Evolutionary conservation across 2,888 invertebrate species (phyloP).

Genomic region (Torymus tubicola): DNA sequence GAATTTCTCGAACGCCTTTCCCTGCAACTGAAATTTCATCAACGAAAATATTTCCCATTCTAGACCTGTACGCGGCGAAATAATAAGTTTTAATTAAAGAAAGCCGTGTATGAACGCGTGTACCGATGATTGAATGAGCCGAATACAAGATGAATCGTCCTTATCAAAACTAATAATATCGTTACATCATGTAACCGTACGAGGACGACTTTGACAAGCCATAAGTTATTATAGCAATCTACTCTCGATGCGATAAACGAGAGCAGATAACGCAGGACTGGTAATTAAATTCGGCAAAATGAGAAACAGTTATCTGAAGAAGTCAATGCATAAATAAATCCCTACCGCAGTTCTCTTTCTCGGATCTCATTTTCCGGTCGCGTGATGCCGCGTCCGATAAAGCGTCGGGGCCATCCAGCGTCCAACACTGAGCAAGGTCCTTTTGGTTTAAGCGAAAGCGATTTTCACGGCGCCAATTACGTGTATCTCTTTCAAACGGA

Average conservation of each 20-base stretch:
- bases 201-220: neutral
- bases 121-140: no score
- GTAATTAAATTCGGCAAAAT: neutral
- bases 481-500: constrained; percentile 64
- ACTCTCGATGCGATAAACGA: neutral
- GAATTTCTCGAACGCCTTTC: constrained; percentile 29
- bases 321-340: constrained; percentile 36
- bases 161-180: no score
- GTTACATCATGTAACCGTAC: neutral
- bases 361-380: constrained; percentile 53
- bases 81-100: neutral
- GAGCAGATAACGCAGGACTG: no score
- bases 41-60: constrained; percentile 41
- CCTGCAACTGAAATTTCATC: no score
- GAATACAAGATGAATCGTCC: no score
- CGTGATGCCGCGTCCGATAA: constrained; percentile 40
- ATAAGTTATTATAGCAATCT: neutral
- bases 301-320: neutral
- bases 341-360: neutral
- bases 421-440: neutral
- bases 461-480: constrained; percentile 70
- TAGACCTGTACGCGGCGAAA: neutral
- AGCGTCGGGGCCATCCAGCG: neutral
- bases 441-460: constrained; percentile 58
- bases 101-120: no score